Evolutionary conservation across 2,888 invertebrate species (phyloP), one percentile per base, ranked within the genome.

Genomic region (Sminthurinus aureus): DNA sequence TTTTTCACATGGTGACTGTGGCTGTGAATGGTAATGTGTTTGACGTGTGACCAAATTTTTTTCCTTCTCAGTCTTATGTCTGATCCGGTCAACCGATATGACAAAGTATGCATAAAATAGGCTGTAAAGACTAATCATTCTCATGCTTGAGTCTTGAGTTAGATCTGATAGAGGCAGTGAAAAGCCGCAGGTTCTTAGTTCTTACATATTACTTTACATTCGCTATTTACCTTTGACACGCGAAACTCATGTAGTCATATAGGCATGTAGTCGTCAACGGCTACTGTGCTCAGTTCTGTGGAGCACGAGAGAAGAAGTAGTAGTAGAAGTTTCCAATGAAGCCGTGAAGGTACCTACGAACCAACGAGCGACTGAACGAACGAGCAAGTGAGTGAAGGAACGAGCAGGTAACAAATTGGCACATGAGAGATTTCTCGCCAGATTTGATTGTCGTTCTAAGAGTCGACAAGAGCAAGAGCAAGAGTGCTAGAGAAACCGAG

Each of bases 191-290:
- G 15, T 18, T 58, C 58, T 58, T 18, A 6, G 2, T 18, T 58
- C 58, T 58, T 18, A 0, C 58, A n/a, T n/a, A n/a, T 58, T 11
- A 24, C 22, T 69, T 22, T 69, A 38, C 38, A 38, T 81, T 74
- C 58, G 74, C 81, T 85, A 83, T 83, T 84, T 85, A 85, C 84
- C 84, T 85, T 84, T 84, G 85, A 84, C 85, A 85, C 84, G 84
- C 83, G 51, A 84, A 82, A 84, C 26, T 50, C 81, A 58, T 73
- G 80, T 80, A 51, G 38, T 6, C 6, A 38, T 38, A 38, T 18
- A 22, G 38, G 1, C 38, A 6, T 38, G 38, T 38, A 38, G 38
- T 38, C 38, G 38, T 38, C 38, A 38, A 38, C 38, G 38, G 38
- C 38, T 38, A 38, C 38, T 38, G 38, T 38, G 38, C 38, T 38